Evolutionary conservation across 2,888 invertebrate species (phyloP).

Genomic region (Liodrosophila aerea): DNA sequence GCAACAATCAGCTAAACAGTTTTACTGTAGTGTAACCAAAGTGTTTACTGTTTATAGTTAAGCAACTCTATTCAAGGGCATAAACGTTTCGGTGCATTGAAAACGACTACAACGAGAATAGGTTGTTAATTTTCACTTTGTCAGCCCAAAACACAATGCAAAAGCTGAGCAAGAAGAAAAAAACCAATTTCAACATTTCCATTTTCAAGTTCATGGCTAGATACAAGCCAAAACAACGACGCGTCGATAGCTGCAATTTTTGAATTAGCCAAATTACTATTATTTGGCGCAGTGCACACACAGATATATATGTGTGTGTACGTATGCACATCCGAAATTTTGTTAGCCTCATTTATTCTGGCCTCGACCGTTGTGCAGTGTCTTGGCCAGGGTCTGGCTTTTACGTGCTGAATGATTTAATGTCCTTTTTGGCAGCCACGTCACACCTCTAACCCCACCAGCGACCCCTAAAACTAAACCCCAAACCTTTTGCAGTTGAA

Average conservation of each 20-base stretch:
- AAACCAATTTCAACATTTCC: constrained; percentile 56
- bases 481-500: constrained; percentile 56
- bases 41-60: constrained; percentile 19
- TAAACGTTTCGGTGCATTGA: constrained; percentile 18
- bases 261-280: constrained; percentile 77
- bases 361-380: constrained; percentile 41
- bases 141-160: constrained; percentile 43
- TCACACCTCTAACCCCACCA: constrained; percentile 49
- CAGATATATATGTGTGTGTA: too few species aligned
- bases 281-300: constrained; percentile 68
- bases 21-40: constrained; percentile 20
- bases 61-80: constrained; percentile 43
- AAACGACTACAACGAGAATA: constrained; percentile 44
- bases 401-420: constrained; percentile 75
- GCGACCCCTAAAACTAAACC: not conserved
- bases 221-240: constrained; percentile 31
- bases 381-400: constrained; percentile 42
- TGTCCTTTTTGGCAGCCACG: constrained; percentile 72
- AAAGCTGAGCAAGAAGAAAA: constrained; percentile 24
- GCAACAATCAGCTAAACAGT: constrained; percentile 48
- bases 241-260: constrained; percentile 69
- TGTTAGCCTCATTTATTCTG: constrained; percentile 62
- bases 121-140: constrained; percentile 72
- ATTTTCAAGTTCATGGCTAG: constrained; percentile 74
- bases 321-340: too few species aligned